phyloP scores from a whole-genome alignment of 2,113 vertebrate species.

The Nibea albiflora region DNA sequence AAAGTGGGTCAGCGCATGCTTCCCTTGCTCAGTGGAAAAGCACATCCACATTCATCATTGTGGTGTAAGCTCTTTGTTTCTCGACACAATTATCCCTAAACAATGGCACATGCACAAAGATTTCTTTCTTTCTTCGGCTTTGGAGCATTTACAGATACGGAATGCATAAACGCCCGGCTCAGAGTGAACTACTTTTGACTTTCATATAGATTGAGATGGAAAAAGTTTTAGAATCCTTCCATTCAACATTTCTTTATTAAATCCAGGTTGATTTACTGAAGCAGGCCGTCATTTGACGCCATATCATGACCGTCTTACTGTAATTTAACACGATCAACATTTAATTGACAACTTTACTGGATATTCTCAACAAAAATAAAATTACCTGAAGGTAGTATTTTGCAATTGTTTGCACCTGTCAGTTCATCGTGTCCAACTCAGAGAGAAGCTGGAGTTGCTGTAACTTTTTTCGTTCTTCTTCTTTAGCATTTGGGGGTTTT shows the following conservation, averaged over 20 bases:
- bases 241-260: background rate
- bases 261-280: background rate
- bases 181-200: constrained; percentile 27
- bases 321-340: background rate
- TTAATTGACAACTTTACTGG: background rate
- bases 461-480: too few relatives aligned
- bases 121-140: constrained; percentile 58
- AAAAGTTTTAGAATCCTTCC: background rate
- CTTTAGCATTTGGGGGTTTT: too few relatives aligned
- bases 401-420: background rate
- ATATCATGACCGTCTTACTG: background rate
- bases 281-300: background rate
- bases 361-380: background rate
- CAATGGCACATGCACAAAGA: constrained; percentile 72
- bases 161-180: constrained; percentile 44
- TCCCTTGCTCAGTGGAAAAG: constrained; percentile 67
- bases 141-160: constrained; percentile 58
- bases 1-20: constrained; percentile 78
- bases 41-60: constrained; percentile 80
- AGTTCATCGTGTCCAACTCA: background rate
- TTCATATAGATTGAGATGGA: background rate
- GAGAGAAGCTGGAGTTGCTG: background rate
- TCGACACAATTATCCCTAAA: constrained; percentile 76
- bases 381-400: background rate
- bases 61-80: constrained; percentile 73